Evolutionary conservation across 2,797 vertebrate species (phyloP).

Genomic region (Todus mexicanus): DNA sequence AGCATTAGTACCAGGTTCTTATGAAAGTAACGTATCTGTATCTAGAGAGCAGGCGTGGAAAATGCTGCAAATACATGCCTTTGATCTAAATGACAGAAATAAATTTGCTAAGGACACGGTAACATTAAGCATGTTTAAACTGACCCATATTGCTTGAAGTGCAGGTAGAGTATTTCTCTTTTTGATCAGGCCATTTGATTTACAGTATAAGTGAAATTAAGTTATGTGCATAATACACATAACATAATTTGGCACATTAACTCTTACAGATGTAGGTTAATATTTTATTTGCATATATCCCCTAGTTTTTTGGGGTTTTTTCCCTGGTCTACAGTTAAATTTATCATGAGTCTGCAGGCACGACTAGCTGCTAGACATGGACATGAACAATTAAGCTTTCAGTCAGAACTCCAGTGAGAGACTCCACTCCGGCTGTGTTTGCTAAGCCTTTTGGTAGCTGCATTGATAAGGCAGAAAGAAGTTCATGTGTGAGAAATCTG

Average conservation of each 20-base stretch:
- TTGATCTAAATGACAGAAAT: slow-evolving; percentile 72
- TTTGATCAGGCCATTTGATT: slow-evolving; percentile 57
- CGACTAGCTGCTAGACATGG: slow-evolving; percentile 44
- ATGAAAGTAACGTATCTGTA: slow-evolving; percentile 9
- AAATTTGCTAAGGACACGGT: slow-evolving; percentile 50
- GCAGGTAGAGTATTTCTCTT: slow-evolving; percentile 51
- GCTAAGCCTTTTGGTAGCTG: slow-evolving; percentile 54
- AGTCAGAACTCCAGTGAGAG: slow-evolving; percentile 34
- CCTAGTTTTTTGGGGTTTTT: background rate
- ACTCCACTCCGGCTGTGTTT: slow-evolving; percentile 33
- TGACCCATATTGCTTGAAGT: slow-evolving; percentile 55
- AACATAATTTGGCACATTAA: slow-evolving; percentile 57
- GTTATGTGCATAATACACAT: slow-evolving; percentile 17
- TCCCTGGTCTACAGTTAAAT: slow-evolving; percentile 33
- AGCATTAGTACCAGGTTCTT: slow-evolving; percentile 32
- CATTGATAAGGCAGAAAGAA: slow-evolving; percentile 63
- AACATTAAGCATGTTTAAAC: slow-evolving; percentile 60
- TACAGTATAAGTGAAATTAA: slow-evolving; percentile 60
- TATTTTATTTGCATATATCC: slow-evolving; percentile 65
- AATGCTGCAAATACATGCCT: slow-evolving; percentile 55
- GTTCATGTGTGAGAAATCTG: slow-evolving; percentile 55
- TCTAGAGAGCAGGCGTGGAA: slow-evolving; percentile 17
- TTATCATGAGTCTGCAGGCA: slow-evolving; percentile 70
- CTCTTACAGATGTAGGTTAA: slow-evolving; percentile 50
- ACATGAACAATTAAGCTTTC: slow-evolving; percentile 67